phyloP scores from a whole-genome alignment of 2,797 vertebrate species.

The Pseudochirops corinnae region DNA sequence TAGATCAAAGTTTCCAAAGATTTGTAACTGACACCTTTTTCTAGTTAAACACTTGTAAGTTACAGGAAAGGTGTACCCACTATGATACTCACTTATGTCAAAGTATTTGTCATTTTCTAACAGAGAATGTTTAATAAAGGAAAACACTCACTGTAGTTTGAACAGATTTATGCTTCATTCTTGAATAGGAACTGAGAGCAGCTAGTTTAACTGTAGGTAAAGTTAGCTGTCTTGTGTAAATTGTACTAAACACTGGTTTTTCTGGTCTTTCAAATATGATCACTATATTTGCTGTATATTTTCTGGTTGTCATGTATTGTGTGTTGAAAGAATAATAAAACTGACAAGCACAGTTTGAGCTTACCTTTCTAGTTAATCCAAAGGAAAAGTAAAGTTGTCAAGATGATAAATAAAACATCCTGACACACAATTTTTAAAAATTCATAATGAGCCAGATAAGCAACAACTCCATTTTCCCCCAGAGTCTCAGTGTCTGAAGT shows the following conservation, averaged over 20 bases:
- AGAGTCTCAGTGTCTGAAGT: slow-evolving; percentile 27
- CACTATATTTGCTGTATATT: background rate
- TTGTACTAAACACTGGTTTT: slow-evolving; percentile 30
- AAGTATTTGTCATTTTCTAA: background rate
- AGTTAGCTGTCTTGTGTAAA: background rate
- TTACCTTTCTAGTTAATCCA: slow-evolving; percentile 63
- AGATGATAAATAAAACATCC: slow-evolving; percentile 49
- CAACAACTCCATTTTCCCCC: slow-evolving; percentile 12
- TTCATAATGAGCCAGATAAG: background rate
- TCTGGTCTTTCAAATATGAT: slow-evolving; percentile 23
- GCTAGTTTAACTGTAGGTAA: background rate
- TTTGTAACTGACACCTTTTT: background rate
- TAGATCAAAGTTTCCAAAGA: background rate
- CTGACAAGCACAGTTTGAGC: slow-evolving; percentile 47
- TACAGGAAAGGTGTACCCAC: background rate
- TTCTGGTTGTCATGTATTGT: slow-evolving; percentile 40
- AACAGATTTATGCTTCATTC: slow-evolving; percentile 6
- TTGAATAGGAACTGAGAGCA: slow-evolving; percentile 49
- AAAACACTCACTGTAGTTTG: background rate
- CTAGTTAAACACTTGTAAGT: background rate
- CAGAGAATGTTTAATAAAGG: background rate
- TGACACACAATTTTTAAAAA: slow-evolving; percentile 59
- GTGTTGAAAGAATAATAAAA: slow-evolving; percentile 19
- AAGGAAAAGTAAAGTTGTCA: slow-evolving; percentile 68
- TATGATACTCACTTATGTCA: background rate